Evolutionary conservation across 2,113 vertebrate genomes (phyloP), one percentile per base, ranked within the genome.

Genomic region (Oophaga pumilio): DNA sequence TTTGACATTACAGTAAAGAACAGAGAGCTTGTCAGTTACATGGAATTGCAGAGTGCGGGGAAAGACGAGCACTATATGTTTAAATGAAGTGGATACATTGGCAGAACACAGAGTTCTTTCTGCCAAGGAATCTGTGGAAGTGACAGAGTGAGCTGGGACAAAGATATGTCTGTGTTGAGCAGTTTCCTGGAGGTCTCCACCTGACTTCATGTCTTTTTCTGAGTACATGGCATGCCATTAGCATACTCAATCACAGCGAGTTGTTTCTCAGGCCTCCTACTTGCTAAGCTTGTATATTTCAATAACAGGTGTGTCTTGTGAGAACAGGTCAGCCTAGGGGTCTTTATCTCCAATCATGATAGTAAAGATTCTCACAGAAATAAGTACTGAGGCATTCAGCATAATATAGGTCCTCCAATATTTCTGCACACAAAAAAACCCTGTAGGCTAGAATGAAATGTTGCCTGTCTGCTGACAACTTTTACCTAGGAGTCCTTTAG

Each of bases 71-170:
- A 24, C 77, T 81, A 76, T 87, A 82, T 87, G 69, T 88, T 88
- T 83, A 83, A 64, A 53, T 62, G 80, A 50, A 88, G 87, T 88
- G 87, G 69, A 82, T 28, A 50, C 62, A 56, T 57, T 88, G 87
- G 87, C 87, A 77, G 81, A 53, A 66, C 56, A 84, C 33, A 56
- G 64, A 76, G 60, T 26, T 26, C 49, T 71, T 74, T 82, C 86
- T 88, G 87, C 87, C 87, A 88, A 88, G 79, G 57, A 76, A 76
- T 81, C 87, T 33, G 60, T 84, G 59, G 77, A 60, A 84, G 87
- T 68, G 80, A 84, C 69, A 83, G 69, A 82, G 57, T 74, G 80
- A 83, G 68, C 80, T 57, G 68, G n/a, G 86, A 83, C 87, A 88
- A 88, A 84, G 87, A 84, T 76, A 68, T 77, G 80, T 76, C 68